Evolutionary conservation across 2,113 vertebrate genomes (phyloP), one percentile per base, ranked within the genome.

Genomic region (Scomber scombrus): DNA sequence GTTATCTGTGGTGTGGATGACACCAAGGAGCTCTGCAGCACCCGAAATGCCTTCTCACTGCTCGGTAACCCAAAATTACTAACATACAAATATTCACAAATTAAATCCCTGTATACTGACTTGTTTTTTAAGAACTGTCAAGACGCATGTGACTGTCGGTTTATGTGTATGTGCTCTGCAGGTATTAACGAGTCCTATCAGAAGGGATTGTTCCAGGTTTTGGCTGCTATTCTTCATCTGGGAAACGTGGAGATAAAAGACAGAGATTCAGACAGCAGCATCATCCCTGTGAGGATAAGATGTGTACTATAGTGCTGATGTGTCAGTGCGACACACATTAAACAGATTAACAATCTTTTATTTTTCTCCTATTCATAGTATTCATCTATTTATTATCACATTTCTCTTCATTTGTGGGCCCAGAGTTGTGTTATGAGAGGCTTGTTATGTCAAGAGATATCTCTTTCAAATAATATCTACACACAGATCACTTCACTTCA

Each of bases 151-250:
- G 34, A 40, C 31, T 34, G 31, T 34, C 7, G 31, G 31, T 40
- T 40, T 40, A 40, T 9, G 6, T 40, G 34, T 40, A 2, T 40
- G 34, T 70, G 16, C 78, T 61, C 82, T 93, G 63, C 90, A 99
- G 98, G 98, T 54, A 97, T 99, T 80, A 97, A 95, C 84, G 98
- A 99, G 81, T 96, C 95, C 43, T 96, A 96, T 89, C 98, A 99
- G 95, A 97, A 96, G 96, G 98, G 97, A 56, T 94, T 99, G 92
- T 99, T 99, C 91, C 95, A 95, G 85, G 97, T 99, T 89, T 95
- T 99, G 84, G 97, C 97, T 84, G 96, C 97, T 57, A 97, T 99
- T 91, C 96, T 99, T 93, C 98, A 99, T 89, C 85, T 99, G 73
- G 98, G 98, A 79, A 99, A 99, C 0, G 97, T 99, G 91, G 95